Evolutionary conservation across 2,113 vertebrate species (phyloP), one percentile per base, ranked within the genome.

Genomic region (Mirza zaza): DNA sequence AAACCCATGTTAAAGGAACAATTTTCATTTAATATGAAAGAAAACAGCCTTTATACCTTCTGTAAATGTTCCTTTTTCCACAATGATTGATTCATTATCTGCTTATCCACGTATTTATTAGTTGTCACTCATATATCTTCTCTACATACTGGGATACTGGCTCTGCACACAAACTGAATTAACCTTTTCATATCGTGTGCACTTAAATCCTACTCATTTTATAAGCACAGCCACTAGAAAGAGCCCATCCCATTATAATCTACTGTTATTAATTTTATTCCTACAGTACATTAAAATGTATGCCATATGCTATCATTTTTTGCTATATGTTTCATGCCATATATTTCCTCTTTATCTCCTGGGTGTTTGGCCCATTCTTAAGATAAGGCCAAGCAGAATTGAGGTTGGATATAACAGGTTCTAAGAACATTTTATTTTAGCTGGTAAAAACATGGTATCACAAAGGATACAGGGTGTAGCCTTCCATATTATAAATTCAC

Each of bases 1-100:
- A 89, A 90, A 88, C 52, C 6, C 25, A 18, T 92, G 34, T 94
- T 79, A 84, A 93, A 93, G 42, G 65, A 65, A 93, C 27, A 89
- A 32, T 61, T 96, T 87, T 73, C 17, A 90, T 75, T 97, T 70
- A 87, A 6, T 87, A 57, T 34, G 61, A 90, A 87, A 94, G 73
- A 34, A 91, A 91, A 65, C 36, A 61, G 36, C 7, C 13, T 87
- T 87, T 68, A 52, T 94, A 57, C 17, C 63, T 29, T 91, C 18
- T 87, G 86, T 70, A 67, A 85, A 32, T 89, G 4, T 70, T 85
- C 23, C 25, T 71, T 93, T 95, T 45, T 68, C n/a, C 87, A 9
- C 8, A 73, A 6, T 73, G 45, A 36, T 70, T 70, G n/a, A 84
- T 87, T 96, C 17, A 73, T 94, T 84, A 42, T 93, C 21, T 90